Base-by-base conservation (phyloP, 2,888 invertebrate genomes). In the Pasiphila rectangulata region DNA sequence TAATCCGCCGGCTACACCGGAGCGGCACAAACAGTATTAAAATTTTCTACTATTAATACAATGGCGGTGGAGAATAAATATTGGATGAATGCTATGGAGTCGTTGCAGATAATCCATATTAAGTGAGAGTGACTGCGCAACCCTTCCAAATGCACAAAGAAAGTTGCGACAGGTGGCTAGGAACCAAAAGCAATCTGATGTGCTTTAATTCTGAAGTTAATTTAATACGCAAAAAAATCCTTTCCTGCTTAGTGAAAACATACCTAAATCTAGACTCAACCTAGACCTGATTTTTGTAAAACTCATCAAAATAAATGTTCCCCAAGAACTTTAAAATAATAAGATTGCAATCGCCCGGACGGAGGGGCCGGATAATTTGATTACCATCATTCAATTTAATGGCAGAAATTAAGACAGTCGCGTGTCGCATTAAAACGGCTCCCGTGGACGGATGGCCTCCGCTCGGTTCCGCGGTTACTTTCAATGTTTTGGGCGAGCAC, bases 401-500 rank as follows among this genome's bases (percentile, higher is more conserved):
- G 71, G 72, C 61, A 56, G 61, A 79, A 81, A 82, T 82, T 76
- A 83, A 82, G 82, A 78, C 57, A 64, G 82, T 58, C 86, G 72
- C 85, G 85, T 84, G 86, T 75, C 79, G 54, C 67, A 75, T 75
- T 79, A 77, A 72, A 75, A 69, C 49, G 36, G 65, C 62, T 57
- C 64, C 52, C 44, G 53, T 4, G 39, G 43, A 27, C 37, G 30
- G 15, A 15, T 25, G 42, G 41, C 25, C 32, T 55, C 59, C 52
- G 46, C 47, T 58, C 57, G 55, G 62, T 59, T 59, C 63, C 64
- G 83, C 73, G 85, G 85, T 85, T 81, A 83, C 84, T 67, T 83
- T 84, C 87, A 87, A 87, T 87, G 84, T 87, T 88, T 84, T 78
- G 85, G 83, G 75, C 49, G 25, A 57, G 77, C 87, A 84, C 86